A percentile compares a stretch with the other conserved stretches of the same genome.
Evolutionary conservation across 2,888 invertebrate species (phyloP).

Genomic region (Lithophane leautieri): DNA sequence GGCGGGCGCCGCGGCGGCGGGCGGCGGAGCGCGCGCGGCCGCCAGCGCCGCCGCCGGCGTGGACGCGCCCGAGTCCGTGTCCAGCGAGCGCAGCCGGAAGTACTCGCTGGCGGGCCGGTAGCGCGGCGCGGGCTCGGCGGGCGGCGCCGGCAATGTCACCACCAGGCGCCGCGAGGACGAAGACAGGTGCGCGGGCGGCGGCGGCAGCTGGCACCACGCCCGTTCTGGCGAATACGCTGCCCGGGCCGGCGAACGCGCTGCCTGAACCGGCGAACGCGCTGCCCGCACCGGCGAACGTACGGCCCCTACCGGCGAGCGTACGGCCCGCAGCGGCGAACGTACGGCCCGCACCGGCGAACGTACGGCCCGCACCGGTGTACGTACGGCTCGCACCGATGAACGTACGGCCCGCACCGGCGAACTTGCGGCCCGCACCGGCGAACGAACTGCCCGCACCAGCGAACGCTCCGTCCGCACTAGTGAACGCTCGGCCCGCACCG

Average conservation of each 20-base stretch:
- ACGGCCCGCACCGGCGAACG: slow-evolving; percentile 21
- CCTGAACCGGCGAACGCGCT: slow-evolving; percentile 31
- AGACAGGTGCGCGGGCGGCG: slow-evolving; percentile 59
- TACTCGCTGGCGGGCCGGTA: slow-evolving; percentile 64
- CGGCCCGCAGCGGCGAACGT: slow-evolving; percentile 54
- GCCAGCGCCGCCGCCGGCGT: slow-evolving; percentile 55
- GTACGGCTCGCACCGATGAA: slow-evolving; percentile 34
- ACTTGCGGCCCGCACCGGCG: slow-evolving; percentile 47
- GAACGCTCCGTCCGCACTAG: not conserved
- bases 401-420: slow-evolving; percentile 26
- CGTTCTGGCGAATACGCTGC: slow-evolving; percentile 39
- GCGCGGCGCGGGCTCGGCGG: slow-evolving; percentile 44
- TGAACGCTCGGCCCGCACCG: slow-evolving; percentile 24
- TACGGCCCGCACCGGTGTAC: not conserved
- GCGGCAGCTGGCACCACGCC: slow-evolving; percentile 53
- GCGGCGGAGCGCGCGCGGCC: slow-evolving; percentile 13
- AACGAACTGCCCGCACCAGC: slow-evolving; percentile 58
- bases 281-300: slow-evolving; percentile 10
- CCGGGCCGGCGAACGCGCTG: slow-evolving; percentile 11
- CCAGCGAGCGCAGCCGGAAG: slow-evolving; percentile 61
- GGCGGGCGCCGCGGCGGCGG: slow-evolving; percentile 48
- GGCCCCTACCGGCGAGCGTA: slow-evolving; percentile 24
- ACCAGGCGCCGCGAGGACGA: slow-evolving; percentile 53
- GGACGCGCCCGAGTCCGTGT: slow-evolving; percentile 61
- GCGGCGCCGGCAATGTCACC: slow-evolving; percentile 64